A percentile compares a stretch with the other conserved stretches of the same genome.
Evolutionary conservation across 2,888 invertebrate species (phyloP).

Genomic region (Cosmorhoe ocellata): DNA sequence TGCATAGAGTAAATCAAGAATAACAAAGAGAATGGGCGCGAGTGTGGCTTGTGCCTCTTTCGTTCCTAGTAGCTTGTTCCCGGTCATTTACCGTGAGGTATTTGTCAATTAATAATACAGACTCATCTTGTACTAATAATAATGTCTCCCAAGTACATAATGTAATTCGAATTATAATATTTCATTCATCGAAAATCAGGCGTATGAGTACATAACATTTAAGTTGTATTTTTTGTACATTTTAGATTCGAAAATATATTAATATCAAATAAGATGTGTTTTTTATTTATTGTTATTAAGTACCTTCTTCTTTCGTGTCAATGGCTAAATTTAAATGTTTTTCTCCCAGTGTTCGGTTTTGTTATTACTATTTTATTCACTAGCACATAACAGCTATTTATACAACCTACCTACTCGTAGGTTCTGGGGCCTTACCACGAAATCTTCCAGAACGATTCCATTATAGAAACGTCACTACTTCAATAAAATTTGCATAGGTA

Average conservation of each 20-base stretch:
- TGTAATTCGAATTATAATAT: constrained; percentile 57
- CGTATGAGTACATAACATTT: constrained; percentile 85
- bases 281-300: constrained; percentile 33
- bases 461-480: no score
- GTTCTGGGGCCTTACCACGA: no score
- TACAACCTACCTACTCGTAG: no score
- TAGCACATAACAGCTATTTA: no score
- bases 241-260: constrained; percentile 89
- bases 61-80: constrained; percentile 76
- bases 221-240: constrained; percentile 89
- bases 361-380: no score
- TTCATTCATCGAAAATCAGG: constrained; percentile 71
- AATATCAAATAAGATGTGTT: constrained; percentile 79
- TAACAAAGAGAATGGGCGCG: constrained; percentile 48
- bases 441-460: no score
- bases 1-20: constrained; percentile 41
- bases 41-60: constrained; percentile 60
- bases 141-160: constrained; percentile 57
- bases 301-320: neutral
- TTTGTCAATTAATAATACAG: constrained; percentile 77
- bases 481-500: no score
- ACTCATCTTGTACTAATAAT: constrained; percentile 56
- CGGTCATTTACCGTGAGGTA: constrained; percentile 59
- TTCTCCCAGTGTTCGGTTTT: no score
- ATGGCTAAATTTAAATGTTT: no score